Evolutionary conservation across 2,888 invertebrate genomes (phyloP), one percentile per base, ranked within the genome.

Genomic region (Eurytoma californica): DNA sequence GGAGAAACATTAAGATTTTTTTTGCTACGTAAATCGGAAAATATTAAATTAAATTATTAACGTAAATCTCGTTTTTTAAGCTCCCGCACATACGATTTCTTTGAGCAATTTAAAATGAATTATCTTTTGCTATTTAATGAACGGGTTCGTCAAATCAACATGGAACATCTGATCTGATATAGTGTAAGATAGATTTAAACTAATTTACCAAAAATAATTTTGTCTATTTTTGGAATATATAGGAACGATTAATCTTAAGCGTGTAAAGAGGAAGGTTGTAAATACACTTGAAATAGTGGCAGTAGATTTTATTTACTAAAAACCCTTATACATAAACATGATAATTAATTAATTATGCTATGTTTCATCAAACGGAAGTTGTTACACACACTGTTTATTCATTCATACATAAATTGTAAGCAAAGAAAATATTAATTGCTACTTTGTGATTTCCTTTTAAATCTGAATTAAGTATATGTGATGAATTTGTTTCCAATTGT

Each of bases 301-400:
- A 82, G 75, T 82, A 77, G 60, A 80, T 78, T 80, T 82, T 80
- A 80, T 78, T 82, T 82, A 60, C 74, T 80, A 72, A 82, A 81
- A 75, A 75, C 65, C 63, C 65, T 75, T 78, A 75, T 28, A 82
- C 65, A 75, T 68, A 67, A 73, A 75, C 55, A 73, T 77, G 75
- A 72, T n/a, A n/a, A n/a, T n/a, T n/a, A n/a, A n/a, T 78, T 73
- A 70, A 76, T 79, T 57, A 77, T 72, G 74, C 74, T 67, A 79
- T 79, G 68, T 76, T 73, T 79, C 47, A 60, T 69, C 76, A n/a
- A 74, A 68, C 75, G 63, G 61, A 80, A 77, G 68, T 69, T 73
- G 69, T 76, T 55, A 69, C 57, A 78, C 58, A 24, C 61, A 78
- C 67, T 49, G 39, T 75, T 66, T 61, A 63, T 72, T 70, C 39